These are phyloP conservation scores for Bolborhynchus lineola DNA, from an alignment of 2,113 vertebrate species.

Conservation along the genomic window DNA sequence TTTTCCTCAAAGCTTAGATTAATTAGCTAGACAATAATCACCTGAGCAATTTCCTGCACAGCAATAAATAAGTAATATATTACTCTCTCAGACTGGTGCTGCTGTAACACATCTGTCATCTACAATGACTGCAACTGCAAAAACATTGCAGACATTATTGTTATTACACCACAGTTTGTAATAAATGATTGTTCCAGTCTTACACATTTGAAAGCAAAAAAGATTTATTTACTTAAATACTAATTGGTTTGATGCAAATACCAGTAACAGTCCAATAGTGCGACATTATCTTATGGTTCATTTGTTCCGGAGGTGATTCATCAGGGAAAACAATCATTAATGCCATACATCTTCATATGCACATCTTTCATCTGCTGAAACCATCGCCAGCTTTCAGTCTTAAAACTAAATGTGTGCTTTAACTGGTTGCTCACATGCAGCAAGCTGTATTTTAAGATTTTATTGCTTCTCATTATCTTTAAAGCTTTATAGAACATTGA, in stretches of 20 bases:
- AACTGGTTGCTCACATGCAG: background rate
- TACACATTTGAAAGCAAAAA: background rate
- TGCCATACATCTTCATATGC: background rate
- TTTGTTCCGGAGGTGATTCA: slow-evolving; percentile 5
- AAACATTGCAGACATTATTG: background rate
- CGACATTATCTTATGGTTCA: background rate
- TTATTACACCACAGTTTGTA: background rate
- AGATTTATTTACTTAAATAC: slow-evolving; percentile 4
- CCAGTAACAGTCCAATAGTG: background rate
- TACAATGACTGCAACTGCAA: background rate
- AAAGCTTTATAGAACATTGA: background rate
- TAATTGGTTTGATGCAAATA: slow-evolving; percentile 4
- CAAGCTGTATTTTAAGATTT: slow-evolving; percentile 1
- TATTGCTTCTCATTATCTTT: background rate
- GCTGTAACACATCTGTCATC: background rate
- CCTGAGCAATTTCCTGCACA: slow-evolving; percentile 19
- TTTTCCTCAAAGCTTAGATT: background rate
- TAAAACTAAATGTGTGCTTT: background rate
- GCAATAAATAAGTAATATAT: background rate
- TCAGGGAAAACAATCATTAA: background rate
- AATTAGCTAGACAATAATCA: slow-evolving; percentile 39
- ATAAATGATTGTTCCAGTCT: background rate
- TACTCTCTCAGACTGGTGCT: background rate
- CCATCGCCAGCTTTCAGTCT: background rate
- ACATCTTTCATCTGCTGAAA: background rate